A percentile compares a stretch with the other conserved stretches of the same genome.
phyloP scores from a whole-genome alignment of 1,140 invertebrate species.

The Drosophila ironensis region DNA sequence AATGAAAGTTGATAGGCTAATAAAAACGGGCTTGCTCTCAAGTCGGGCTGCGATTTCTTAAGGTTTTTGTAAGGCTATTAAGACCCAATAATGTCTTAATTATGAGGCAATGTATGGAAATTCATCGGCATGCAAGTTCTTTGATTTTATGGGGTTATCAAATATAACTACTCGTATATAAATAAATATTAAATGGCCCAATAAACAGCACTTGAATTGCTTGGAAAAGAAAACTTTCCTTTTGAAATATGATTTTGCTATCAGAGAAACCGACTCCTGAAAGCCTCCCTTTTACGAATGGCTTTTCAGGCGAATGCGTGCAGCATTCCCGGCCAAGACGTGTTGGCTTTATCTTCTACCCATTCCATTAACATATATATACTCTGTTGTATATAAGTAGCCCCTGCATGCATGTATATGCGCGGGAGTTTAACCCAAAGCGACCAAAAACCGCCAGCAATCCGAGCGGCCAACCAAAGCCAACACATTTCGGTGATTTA shows the following conservation, averaged over 20 bases:
- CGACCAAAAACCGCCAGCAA: slow-evolving; percentile 22
- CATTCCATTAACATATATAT: slow-evolving; percentile 20
- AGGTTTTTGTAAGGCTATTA: slow-evolving; percentile 34
- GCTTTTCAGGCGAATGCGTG: slow-evolving; percentile 17
- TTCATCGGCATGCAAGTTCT: no score
- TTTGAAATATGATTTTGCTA: slow-evolving; percentile 14
- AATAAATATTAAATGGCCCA: no score
- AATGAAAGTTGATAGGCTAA: slow-evolving; percentile 58
- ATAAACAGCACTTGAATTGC: neutral
- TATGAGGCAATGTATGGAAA: slow-evolving; percentile 27
- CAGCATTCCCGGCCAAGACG: slow-evolving; percentile 21
- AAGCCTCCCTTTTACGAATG: slow-evolving; percentile 14
- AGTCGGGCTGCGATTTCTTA: slow-evolving; percentile 21
- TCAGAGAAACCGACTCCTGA: slow-evolving; percentile 16
- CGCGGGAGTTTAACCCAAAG: slow-evolving; percentile 22
- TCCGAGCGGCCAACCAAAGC: slow-evolving; percentile 33
- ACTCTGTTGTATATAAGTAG: no score
- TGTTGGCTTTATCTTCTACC: slow-evolving; percentile 34
- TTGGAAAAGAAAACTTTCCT: neutral
- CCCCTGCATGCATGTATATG: neutral
- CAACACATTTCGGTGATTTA: slow-evolving; percentile 76
- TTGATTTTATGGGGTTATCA: no score
- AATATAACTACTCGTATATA: no score
- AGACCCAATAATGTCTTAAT: slow-evolving; percentile 51
- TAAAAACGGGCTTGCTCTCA: slow-evolving; percentile 11